phyloP scores from a whole-genome alignment of 2,797 vertebrate species.

The Muscicapa comitata region DNA sequence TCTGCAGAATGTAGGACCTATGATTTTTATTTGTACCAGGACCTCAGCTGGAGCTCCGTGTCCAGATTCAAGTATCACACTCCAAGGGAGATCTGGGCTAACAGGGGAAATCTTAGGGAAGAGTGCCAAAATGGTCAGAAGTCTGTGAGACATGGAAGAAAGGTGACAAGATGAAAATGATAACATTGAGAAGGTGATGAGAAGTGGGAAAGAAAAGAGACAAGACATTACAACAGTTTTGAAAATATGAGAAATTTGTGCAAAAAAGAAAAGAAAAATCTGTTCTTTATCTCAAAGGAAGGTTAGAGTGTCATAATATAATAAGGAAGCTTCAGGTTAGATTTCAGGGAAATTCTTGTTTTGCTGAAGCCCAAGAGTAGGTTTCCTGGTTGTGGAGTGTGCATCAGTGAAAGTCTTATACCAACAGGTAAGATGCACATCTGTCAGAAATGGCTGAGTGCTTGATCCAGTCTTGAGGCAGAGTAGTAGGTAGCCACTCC shows the following conservation, averaged over 20 bases:
- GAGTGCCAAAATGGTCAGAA: background rate
- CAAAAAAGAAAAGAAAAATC: background rate
- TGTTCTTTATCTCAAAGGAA: background rate
- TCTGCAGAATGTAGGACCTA: background rate
- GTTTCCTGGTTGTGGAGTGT: background rate
- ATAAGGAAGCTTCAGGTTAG: background rate
- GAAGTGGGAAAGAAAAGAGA: background rate
- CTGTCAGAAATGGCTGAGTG: background rate
- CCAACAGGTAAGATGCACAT: background rate
- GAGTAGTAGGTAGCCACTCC: background rate
- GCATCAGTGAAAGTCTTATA: background rate
- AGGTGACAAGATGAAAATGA: background rate
- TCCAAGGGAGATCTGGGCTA: background rate
- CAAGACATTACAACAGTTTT: background rate
- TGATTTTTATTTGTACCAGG: background rate
- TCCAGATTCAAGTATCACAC: background rate
- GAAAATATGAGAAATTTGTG: background rate
- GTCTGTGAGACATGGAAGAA: background rate
- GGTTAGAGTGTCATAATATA: background rate
- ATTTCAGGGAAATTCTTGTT: background rate
- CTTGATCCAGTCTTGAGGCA: background rate
- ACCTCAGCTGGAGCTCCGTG: background rate
- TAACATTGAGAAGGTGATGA: background rate
- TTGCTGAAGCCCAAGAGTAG: background rate
- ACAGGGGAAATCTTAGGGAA: background rate